Base-by-base conservation (phyloP, 2,888 invertebrate species). In the Aquatica leii region DNA sequence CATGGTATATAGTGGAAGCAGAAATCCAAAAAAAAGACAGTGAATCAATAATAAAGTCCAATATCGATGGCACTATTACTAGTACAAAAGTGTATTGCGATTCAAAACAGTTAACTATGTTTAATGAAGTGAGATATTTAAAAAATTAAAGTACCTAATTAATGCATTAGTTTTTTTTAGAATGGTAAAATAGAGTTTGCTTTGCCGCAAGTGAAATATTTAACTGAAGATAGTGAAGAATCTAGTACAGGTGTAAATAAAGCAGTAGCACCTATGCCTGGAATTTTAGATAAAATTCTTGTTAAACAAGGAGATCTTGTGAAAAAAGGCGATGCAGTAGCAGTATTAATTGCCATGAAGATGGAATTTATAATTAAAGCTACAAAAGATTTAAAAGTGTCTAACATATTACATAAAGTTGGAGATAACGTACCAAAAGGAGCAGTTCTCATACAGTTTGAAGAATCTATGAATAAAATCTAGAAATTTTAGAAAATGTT, bases 311-410 rank as follows among this genome's bases (percentile, higher is more conserved):
- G 97, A 0, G 92, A 96, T 73, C 77, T 79, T 67, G 96, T 99
- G 2, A 88, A 89, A 67, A 88, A 89, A 78, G 98, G 97, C 0
- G 96, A 98, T 78, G 90, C 94, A 0, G 83, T 99, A 1, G 90
- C 98, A 65, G 92, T 98, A 46, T 90, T 99, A 77, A 96, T 97
- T 69, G 99, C 99, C 0, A 99, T 99, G 99, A 99, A 99, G 85
- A 99, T 99, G 99, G 99, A 99, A 86, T 93, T 98, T 80, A 90
- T 97, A 11, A 90, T 99, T 11, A 92, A 92, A 72, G 93, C 97
- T 1, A 89, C 91, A 0, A 84, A 88, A 46, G 88, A 91, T 77
- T 97, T 94, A 49, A 86, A 84, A 4, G 88, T 98, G 1, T 87
- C 91, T 49, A 86, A 88, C 2, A 82, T 98, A 24, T 78, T 86